These are phyloP conservation scores for Merluccius polli DNA, from an alignment of 2,797 vertebrate genomes.

Conservation along the genomic window DNA sequence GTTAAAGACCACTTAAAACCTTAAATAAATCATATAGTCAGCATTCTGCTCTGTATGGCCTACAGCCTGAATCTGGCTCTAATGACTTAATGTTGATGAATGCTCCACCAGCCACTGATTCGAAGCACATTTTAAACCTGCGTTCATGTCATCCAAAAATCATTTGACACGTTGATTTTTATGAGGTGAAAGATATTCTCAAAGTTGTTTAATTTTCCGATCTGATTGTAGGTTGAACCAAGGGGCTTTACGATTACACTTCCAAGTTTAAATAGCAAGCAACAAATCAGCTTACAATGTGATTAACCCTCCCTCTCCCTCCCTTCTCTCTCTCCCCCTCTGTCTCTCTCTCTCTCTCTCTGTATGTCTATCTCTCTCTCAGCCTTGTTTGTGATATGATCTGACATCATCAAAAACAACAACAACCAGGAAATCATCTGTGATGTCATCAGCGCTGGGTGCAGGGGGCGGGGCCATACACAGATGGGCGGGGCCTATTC, in stretches of 20 bases:
- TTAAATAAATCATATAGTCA: background rate
- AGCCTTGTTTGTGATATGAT: background rate
- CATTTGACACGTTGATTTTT: background rate
- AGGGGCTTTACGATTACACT: background rate
- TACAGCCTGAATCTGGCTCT: background rate
- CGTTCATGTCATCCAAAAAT: background rate
- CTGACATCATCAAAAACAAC: background rate
- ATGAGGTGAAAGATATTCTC: background rate
- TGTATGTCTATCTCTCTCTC: background rate
- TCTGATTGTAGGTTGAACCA: no score
- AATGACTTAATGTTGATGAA: background rate
- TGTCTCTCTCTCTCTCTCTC: background rate
- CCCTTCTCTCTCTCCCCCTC: background rate
- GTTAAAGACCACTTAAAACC: background rate
- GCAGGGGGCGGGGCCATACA: slow-evolving; percentile 7
- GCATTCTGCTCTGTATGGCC: background rate
- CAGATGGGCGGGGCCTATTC: background rate
- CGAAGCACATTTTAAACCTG: background rate
- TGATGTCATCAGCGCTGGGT: slow-evolving; percentile 14
- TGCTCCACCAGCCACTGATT: background rate
- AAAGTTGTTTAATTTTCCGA: background rate
- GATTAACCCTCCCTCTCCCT: background rate
- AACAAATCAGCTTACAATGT: background rate
- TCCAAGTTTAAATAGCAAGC: background rate
- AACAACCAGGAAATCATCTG: slow-evolving; percentile 9